phyloP scores from a whole-genome alignment of 2,113 vertebrate species.

The Xyliphius kryptos region DNA sequence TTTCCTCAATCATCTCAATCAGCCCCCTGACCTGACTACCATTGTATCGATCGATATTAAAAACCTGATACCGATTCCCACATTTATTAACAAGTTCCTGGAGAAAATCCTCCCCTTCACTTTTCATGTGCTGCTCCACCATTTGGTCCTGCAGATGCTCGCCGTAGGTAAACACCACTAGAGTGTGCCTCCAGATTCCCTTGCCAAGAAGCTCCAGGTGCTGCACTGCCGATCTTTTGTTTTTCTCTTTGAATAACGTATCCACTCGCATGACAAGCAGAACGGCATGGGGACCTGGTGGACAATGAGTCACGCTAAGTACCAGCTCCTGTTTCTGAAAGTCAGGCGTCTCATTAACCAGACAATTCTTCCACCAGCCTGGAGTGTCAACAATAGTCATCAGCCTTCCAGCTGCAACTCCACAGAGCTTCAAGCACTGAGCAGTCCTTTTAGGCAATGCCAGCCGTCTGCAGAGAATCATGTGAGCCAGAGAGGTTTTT shows the following conservation, averaged over 20 bases:
- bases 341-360: conserved; percentile 26
- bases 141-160: conserved; percentile 23
- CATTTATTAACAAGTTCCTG: conserved; percentile 38
- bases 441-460: conserved; percentile 1
- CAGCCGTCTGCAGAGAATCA: conserved; percentile 21
- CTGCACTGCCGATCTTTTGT: conserved; percentile 23
- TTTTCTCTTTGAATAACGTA: conserved; percentile 30
- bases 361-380: conserved; percentile 43
- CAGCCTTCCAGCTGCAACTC: conserved; percentile 34
- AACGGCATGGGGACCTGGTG: conserved; percentile 37
- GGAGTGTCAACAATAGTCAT: conserved; percentile 40
- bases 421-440: conserved; percentile 26
- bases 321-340: conserved; percentile 37
- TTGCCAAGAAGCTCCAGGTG: conserved; percentile 39
- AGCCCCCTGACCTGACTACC: conserved; percentile 18
- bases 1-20: conserved; percentile 33
- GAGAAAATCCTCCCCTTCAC: conserved; percentile 25
- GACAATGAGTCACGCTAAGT: conserved; percentile 31
- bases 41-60: conserved; percentile 30
- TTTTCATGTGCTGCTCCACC: conserved; percentile 10
- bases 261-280: conserved; percentile 37
- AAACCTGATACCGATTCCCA: conserved; percentile 24
- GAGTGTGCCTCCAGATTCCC: conserved; percentile 32
- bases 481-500: conserved; percentile 37
- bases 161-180: conserved; percentile 36